Percentiles rank a stretch among this genome's conserved stretches.
Conservation (phyloP, 2,113 vertebrate genomes). For the Carassius gibelio region DNA sequence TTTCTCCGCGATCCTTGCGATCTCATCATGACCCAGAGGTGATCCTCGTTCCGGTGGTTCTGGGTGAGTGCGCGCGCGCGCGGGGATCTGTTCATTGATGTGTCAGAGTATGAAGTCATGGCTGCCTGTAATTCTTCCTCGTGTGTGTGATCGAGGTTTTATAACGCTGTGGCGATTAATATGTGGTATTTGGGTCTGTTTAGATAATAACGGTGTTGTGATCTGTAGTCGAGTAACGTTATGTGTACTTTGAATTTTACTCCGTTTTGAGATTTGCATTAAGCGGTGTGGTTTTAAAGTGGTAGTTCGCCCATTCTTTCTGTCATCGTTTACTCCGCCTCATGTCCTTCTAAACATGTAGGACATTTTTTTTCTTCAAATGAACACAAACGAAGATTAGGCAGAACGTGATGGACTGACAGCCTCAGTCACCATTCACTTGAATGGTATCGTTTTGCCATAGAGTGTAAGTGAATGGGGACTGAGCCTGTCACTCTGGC, state of each 20-base stretch:
- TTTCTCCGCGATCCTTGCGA: slow-evolving; percentile 56
- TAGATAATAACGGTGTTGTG: not conserved
- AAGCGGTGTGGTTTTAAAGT: not conserved
- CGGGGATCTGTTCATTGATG: slow-evolving; percentile 11
- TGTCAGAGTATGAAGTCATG: slow-evolving; percentile 38
- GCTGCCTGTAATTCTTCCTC: slow-evolving; percentile 40
- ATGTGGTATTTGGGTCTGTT: not conserved
- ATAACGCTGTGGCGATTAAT: not conserved
- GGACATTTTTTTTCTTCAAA: not conserved
- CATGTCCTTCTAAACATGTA: not conserved
- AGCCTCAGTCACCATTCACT: not conserved
- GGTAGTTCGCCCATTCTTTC: not conserved
- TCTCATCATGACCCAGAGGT: slow-evolving; percentile 77
- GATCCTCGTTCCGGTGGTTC: slow-evolving; percentile 79
- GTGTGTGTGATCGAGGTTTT: not conserved
- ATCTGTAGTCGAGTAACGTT: not conserved
- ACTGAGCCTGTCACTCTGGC: not conserved
- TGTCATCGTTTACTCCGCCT: not conserved
- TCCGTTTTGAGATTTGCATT: not conserved
- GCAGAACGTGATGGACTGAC: not conserved
- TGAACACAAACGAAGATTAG: not conserved
- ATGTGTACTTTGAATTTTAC: not conserved
- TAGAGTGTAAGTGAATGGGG: not conserved
- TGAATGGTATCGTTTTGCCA: not conserved
- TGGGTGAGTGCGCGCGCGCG: slow-evolving; percentile 68